A percentile compares a stretch with the other conserved stretches of the same genome.
Evolutionary conservation across 2,113 vertebrate species (phyloP).

Genomic region (Indicator maculatus): DNA sequence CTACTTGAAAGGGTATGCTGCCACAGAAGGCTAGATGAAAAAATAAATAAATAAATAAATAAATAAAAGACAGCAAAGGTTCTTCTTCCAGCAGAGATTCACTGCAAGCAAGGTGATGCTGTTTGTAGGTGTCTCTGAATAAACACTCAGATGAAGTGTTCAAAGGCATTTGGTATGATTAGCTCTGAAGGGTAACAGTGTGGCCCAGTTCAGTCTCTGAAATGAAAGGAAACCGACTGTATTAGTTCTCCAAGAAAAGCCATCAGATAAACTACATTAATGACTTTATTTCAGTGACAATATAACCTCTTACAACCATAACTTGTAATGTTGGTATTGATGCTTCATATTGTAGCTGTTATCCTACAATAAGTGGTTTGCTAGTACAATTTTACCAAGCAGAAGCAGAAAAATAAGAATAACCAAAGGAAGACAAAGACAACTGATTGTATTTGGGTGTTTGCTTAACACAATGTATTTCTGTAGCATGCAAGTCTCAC

Average conservation of each 20-base stretch:
- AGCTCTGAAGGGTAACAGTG: not conserved
- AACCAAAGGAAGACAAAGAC: not conserved
- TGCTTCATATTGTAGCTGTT: not conserved
- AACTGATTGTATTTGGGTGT: not conserved
- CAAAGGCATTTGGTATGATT: not conserved
- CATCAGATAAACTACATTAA: not conserved
- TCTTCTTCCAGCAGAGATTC: not conserved
- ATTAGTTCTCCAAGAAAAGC: not conserved
- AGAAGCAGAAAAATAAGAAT: not conserved
- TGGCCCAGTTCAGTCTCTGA: not conserved
- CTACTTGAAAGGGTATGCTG: not conserved
- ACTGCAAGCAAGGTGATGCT: not conserved
- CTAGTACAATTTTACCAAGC: not conserved
- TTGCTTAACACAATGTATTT: not conserved
- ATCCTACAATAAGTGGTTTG: not conserved
- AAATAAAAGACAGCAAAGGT: not conserved
- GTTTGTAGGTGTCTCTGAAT: not conserved
- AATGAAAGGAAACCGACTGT: not conserved
- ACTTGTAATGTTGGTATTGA: not conserved
- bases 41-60: not conserved
- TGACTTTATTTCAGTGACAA: not conserved
- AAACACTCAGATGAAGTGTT: not conserved
- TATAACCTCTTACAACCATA: not conserved
- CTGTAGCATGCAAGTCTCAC: not conserved
- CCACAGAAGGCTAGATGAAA: not conserved